phyloP scores from a whole-genome alignment of 2,888 invertebrate genomes.

The Trichacis sp. region DNA sequence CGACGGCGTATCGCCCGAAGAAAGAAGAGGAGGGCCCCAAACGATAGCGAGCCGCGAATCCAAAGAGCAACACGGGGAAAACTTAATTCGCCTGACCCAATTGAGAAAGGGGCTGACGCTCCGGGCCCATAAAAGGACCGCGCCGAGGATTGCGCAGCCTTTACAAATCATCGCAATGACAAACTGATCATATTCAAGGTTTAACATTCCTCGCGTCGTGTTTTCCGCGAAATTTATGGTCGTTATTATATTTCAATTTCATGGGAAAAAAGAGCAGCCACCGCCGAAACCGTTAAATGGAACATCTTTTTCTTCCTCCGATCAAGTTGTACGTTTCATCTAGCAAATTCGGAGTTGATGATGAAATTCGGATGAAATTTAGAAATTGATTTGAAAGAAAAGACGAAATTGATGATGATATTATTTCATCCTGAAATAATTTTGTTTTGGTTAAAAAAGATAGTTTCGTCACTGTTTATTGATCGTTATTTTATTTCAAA shows the following conservation, averaged over 20 bases:
- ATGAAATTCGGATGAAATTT: no score
- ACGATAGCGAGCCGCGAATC: conserved; percentile 31
- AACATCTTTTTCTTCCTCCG: not conserved
- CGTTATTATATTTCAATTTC: not conserved
- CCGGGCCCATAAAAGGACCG: conserved; percentile 44
- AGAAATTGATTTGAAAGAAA: no score
- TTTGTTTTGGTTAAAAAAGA: no score
- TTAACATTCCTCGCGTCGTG: not conserved
- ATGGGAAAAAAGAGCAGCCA: not conserved
- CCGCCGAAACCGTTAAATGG: not conserved
- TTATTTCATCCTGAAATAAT: no score
- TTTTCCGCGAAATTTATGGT: not conserved
- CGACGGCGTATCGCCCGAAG: conserved; percentile 9
- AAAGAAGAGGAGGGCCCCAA: conserved; percentile 12
- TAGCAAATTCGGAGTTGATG: no score
- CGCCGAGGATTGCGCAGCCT: conserved; percentile 32
- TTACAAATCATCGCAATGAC: conserved; percentile 44
- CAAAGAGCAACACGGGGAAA: conserved; percentile 43
- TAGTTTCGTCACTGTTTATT: no score
- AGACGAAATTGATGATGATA: no score
- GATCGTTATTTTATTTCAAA: no score
- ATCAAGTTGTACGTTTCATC: no score
- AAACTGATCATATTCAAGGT: conserved; percentile 19
- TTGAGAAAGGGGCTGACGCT: conserved; percentile 46
- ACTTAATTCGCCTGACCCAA: conserved; percentile 47